Percentiles rank a stretch among this genome's conserved stretches.
Evolutionary conservation across 2,113 vertebrate species (phyloP).

Genomic region (Oriolus oriolus): DNA sequence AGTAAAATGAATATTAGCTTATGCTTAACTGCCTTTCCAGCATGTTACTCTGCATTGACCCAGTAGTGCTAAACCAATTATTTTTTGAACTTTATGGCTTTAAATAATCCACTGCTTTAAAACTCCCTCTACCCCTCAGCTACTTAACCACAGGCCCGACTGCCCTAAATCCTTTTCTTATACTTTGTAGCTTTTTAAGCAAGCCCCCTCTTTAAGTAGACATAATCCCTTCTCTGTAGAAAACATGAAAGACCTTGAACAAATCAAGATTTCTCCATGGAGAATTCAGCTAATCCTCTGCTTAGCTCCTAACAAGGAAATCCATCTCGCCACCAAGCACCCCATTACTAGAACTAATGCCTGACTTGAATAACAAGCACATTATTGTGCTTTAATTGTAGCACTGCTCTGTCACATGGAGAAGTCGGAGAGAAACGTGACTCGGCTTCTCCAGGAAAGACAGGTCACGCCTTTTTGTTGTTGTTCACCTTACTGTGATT

Average conservation of each 20-base stretch:
- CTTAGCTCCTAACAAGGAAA: slow-evolving; percentile 90
- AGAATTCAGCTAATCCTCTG: slow-evolving; percentile 87
- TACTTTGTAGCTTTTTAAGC: slow-evolving; percentile 87
- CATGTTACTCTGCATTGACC: slow-evolving; percentile 76
- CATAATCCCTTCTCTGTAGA: slow-evolving; percentile 88
- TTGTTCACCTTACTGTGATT: slow-evolving; percentile 55
- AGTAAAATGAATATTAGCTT: slow-evolving; percentile 84
- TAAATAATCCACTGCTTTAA: slow-evolving; percentile 86
- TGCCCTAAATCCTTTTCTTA: slow-evolving; percentile 87
- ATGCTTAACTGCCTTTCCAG: slow-evolving; percentile 80
- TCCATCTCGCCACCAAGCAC: slow-evolving; percentile 83
- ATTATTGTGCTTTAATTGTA: slow-evolving; percentile 86
- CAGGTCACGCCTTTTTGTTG: slow-evolving; percentile 73
- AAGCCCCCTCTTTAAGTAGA: slow-evolving; percentile 83
- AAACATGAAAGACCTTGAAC: slow-evolving; percentile 91
- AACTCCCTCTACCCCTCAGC: slow-evolving; percentile 83
- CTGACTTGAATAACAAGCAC: slow-evolving; percentile 88
- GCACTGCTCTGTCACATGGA: slow-evolving; percentile 76
- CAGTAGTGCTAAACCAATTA: slow-evolving; percentile 84
- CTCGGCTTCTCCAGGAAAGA: slow-evolving; percentile 58
- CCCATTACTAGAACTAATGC: slow-evolving; percentile 84
- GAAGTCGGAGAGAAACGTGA: slow-evolving; percentile 73
- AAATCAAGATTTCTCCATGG: slow-evolving; percentile 88
- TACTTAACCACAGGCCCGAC: slow-evolving; percentile 80
- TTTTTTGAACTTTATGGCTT: slow-evolving; percentile 86